phyloP scores from a whole-genome alignment of 1,140 invertebrate genomes.

The Physella acuta region DNA sequence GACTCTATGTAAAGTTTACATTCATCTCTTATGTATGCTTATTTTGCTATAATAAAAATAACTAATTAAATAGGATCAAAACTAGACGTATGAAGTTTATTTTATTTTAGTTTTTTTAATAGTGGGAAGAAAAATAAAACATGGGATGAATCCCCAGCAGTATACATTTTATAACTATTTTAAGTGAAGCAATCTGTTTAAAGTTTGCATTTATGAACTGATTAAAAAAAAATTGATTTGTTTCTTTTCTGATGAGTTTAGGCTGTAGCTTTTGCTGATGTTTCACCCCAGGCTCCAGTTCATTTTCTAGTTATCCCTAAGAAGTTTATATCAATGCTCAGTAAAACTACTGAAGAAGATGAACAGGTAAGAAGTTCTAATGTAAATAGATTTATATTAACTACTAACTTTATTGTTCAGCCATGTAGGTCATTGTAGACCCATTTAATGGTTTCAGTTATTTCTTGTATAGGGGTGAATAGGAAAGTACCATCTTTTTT shows the following conservation, averaged over 20 bases:
- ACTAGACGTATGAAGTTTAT: too few species aligned
- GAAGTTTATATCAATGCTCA: constrained; percentile 83
- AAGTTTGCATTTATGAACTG: too few species aligned
- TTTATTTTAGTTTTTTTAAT: background rate
- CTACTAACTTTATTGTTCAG: background rate
- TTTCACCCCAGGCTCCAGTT: constrained; percentile 87
- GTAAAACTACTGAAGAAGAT: constrained; percentile 72
- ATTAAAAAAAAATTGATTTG: background rate
- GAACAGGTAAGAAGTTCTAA: constrained; percentile 37
- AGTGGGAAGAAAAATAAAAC: background rate
- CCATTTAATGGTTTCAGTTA: background rate
- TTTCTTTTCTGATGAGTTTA: constrained; percentile 45
- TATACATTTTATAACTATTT: too few species aligned
- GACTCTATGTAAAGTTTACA: too few species aligned
- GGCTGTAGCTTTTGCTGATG: constrained; percentile 85
- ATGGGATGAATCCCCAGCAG: background rate
- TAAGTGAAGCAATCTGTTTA: too few species aligned
- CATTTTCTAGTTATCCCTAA: constrained; percentile 97
- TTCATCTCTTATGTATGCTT: too few species aligned
- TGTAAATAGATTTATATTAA: background rate
- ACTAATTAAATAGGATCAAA: too few species aligned
- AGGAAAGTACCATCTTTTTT: background rate
- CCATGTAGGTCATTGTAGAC: background rate
- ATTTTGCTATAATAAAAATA: too few species aligned
- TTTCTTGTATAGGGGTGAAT: background rate